phyloP scores from a whole-genome alignment of 2,888 invertebrate genomes.

The Tiliacea aurago region DNA sequence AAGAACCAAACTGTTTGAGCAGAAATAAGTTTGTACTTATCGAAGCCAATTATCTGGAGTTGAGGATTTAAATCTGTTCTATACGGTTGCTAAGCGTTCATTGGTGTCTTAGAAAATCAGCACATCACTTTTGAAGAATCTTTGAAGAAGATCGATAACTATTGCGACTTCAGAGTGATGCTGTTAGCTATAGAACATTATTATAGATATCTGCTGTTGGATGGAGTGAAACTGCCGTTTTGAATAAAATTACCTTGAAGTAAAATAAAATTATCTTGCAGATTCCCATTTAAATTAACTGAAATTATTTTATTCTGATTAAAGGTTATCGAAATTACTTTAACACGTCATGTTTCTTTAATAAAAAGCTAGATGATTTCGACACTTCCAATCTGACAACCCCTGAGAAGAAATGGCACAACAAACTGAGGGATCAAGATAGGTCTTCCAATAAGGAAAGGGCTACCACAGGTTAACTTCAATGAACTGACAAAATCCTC shows the following conservation, averaged over 20 bases:
- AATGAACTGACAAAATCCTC: not conserved
- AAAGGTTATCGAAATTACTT: too few species aligned
- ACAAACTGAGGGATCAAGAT: not conserved
- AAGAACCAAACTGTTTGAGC: conserved; percentile 34
- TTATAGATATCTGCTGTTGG: not conserved
- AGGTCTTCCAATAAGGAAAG: too few species aligned
- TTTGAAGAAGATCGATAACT: conserved; percentile 28
- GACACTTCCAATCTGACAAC: too few species aligned
- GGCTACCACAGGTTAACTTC: not conserved
- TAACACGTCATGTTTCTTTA: too few species aligned
- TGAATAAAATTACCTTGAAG: too few species aligned
- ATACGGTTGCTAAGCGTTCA: conserved; percentile 22
- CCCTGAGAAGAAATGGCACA: not conserved
- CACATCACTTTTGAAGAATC: conserved; percentile 11
- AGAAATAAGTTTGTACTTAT: conserved; percentile 42
- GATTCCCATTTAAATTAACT: not conserved
- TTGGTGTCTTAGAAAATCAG: conserved; percentile 7
- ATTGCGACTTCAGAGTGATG: not conserved
- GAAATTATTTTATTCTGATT: not conserved
- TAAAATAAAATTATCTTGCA: too few species aligned
- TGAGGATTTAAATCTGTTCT: conserved; percentile 36
- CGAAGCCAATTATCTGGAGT: conserved; percentile 43
- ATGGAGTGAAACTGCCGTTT: not conserved
- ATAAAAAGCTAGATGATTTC: too few species aligned
- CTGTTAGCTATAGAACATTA: not conserved